Percentiles rank a stretch among this genome's conserved stretches.
Conservation (phyloP, 2,888 invertebrate genomes). For the Seladonia tumulorum region DNA sequence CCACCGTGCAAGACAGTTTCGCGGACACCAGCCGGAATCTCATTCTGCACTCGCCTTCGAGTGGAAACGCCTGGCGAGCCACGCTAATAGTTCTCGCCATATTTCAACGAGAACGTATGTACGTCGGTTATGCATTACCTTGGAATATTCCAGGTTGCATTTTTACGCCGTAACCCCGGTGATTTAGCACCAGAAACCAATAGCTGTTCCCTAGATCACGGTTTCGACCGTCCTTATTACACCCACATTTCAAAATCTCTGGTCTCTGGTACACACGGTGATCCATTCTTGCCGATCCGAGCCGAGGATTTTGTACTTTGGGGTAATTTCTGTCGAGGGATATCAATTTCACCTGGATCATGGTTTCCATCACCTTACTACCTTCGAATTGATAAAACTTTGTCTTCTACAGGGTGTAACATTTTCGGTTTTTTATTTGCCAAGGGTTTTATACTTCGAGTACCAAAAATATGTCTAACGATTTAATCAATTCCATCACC, state of each 20-base stretch:
- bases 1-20: neutral
- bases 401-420: neutral
- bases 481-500: too few relatives aligned
- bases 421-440: neutral
- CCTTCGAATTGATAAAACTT: neutral
- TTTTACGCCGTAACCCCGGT: conserved; percentile 27
- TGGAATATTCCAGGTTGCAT: conserved; percentile 43
- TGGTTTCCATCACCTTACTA: neutral
- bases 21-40: conserved; percentile 17
- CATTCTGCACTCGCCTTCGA: neutral
- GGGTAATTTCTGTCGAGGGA: neutral
- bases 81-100: conserved; percentile 32
- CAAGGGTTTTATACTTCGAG: too few relatives aligned
- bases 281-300: neutral
- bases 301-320: neutral
- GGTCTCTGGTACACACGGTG: neutral
- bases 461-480: too few relatives aligned
- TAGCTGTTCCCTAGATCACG: neutral
- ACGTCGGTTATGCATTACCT: conserved; percentile 36
- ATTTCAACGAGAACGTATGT: conserved; percentile 28
- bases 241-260: neutral
- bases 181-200: conserved; percentile 16
- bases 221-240: neutral
- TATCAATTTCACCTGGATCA: neutral
- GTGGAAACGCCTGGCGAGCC: neutral